phyloP scores from a whole-genome alignment of 2,113 vertebrate genomes.

The Numida meleagris region DNA sequence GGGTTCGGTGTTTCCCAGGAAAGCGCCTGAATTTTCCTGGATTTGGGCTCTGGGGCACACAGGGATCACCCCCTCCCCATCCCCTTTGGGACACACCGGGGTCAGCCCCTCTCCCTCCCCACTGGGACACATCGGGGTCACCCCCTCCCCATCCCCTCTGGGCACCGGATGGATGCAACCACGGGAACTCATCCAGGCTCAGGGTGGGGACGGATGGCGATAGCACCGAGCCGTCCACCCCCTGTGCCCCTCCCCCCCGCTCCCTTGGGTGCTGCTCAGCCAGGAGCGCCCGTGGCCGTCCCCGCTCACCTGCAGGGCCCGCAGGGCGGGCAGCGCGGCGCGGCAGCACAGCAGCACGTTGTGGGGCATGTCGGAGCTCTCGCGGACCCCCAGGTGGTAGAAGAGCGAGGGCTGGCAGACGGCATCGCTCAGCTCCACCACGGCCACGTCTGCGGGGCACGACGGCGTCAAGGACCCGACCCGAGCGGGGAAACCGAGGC shows the following conservation, averaged over 20 bases:
- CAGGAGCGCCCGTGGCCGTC: accelerated
- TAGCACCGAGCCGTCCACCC: too few species aligned
- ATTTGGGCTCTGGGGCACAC: too few species aligned
- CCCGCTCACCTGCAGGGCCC: conserved; percentile 82
- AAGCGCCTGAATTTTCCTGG: accelerated
- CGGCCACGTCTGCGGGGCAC: conserved; percentile 83
- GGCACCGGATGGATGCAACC: neutral
- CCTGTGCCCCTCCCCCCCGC: accelerated
- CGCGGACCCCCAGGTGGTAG: conserved; percentile 90
- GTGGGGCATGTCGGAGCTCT: conserved; percentile 93
- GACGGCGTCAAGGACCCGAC: neutral
- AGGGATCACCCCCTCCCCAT: neutral
- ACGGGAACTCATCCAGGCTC: accelerated
- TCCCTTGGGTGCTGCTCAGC: neutral
- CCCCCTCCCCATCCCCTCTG: neutral
- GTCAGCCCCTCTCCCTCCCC: neutral
- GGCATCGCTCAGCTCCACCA: conserved; percentile 88
- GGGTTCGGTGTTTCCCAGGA: neutral
- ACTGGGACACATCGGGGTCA: too few species aligned
- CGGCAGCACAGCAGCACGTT: conserved; percentile 89
- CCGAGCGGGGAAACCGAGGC: too few species aligned
- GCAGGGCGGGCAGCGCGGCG: conserved; percentile 81
- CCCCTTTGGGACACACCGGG: neutral
- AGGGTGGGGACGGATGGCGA: neutral
- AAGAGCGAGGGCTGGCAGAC: conserved; percentile 90